Base-by-base conservation (phyloP, 2,888 invertebrate species). In the Arenicola marina region DNA sequence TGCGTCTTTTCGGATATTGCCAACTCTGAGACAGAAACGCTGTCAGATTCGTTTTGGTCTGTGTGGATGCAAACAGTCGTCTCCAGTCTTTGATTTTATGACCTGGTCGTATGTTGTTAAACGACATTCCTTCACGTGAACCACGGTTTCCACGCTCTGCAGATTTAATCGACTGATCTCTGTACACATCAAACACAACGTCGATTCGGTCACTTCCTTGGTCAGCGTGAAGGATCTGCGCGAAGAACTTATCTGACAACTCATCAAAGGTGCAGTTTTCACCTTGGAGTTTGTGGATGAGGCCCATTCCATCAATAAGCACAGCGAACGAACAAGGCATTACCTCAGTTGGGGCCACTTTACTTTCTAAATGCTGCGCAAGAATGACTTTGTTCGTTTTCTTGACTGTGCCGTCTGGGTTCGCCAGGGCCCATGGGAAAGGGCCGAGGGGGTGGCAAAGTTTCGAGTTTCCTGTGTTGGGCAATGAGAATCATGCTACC, bases 401-500 rank as follows among this genome's bases (percentile, higher is more conserved):
- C 31, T 33, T 34, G 28, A 66, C 28, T 24, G 51, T 56, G 29
- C 65, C 66, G 56, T 66, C 61, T 56, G 31, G 7, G 28, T 66
- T 66, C 29, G 65, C 59, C 28, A 63, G 33, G 34, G 63, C 43
- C 63, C 63, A 63, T 45, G 62, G 63, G 38, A 56, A 26, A 29
- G 61, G 54, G 4, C 56, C 62, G 4, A 63, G 61, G 11, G 56
- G 56, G 31, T 56, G 38, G 2, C 7, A 7, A 31, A 62, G 56
- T 63, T 34, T 62, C 46, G 34, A 65, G 51, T 11, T 62, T 38
- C 51, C 68, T 58, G 28, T 58, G 59, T 33, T 33, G 33, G 15
- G 60, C 67, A 4, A 68, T 32, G 24, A 65, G 21, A 21, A 65
- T 28, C 61, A 63, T 63, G 21, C 63, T 59, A 7, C 61, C 38